Evolutionary conservation across 1,140 invertebrate species (phyloP), one percentile per base, ranked within the genome.

Genomic region (Cydia splendana): DNA sequence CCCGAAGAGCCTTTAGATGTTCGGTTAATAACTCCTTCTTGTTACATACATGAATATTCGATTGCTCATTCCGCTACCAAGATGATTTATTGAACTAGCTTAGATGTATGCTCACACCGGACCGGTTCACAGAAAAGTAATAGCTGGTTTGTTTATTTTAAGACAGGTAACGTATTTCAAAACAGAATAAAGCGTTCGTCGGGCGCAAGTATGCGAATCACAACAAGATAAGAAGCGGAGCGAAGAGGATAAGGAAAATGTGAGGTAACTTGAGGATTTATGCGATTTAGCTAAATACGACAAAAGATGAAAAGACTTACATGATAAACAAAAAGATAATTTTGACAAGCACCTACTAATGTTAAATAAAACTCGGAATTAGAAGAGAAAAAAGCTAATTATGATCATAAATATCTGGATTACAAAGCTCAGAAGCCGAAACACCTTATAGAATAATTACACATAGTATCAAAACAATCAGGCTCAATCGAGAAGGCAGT

Each of bases 401-500:
- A 18, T 62, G 57, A 62, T 24, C 18, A 20, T 62, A 12, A 38
- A 10, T 38, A 38, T 15, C 15, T 18, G 45, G 34, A 71, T 38
- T 9, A 38, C 67, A 38, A 34, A n/a, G 34, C n/a, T 82, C 84
- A 84, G 84, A 84, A 82, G 78, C 77, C 78, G 80, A 85, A 86
- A 87, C 83, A 84, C 82, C 83, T 79, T 81, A 79, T 71, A 80
- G 81, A 86, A 88, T 88, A 62, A 24, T 24, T 62, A 10, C 24
- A 24, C 20, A 62, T 87, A 81, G 84, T 78, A 85, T 85, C 82
- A 82, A 82, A 84, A 81, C 77, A 84, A 67, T 74, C 84, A 86
- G 84, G 81, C 87, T 90, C 86, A 91, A 89, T 88, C 86, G 87
- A 85, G 85, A 79, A 86, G 81, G 75, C 83, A 83, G 83, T 85